These are phyloP conservation scores for Darevskia nairensis DNA, from an alignment of 2,797 vertebrate species.

Conservation along the genomic window DNA sequence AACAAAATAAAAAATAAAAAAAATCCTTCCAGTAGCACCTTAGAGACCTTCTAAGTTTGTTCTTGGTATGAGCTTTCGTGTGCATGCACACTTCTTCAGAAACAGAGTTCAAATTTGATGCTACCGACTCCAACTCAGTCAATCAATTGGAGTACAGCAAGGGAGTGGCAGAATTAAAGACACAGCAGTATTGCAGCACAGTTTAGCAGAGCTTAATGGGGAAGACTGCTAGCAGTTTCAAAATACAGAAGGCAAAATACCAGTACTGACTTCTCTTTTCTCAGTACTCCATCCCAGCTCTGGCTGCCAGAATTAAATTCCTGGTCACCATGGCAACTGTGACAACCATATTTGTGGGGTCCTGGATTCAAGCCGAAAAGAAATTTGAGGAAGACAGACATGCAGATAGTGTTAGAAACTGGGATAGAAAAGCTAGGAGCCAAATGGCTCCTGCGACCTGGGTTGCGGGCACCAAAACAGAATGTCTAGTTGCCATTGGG, in stretches of 20 bases:
- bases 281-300: background rate
- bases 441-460: too few species aligned
- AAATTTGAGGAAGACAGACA: too few species aligned
- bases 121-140: background rate
- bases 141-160: background rate
- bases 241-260: background rate
- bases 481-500: too few species aligned
- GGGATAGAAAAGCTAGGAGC: too few species aligned
- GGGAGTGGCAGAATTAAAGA: background rate
- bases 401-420: too few species aligned
- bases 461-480: too few species aligned
- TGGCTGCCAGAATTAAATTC: background rate
- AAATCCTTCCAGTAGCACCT: too few species aligned
- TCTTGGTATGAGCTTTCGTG: too few species aligned
- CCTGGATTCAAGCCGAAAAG: background rate
- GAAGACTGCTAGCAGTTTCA: background rate
- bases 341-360: background rate
- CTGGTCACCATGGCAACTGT: background rate
- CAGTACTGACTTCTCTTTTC: background rate
- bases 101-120: background rate
- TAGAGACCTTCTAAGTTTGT: too few species aligned
- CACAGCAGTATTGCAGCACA: background rate
- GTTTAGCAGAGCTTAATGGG: background rate
- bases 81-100: too few species aligned
- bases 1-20: too few species aligned